These are phyloP conservation scores for Drosophila ficusphila DNA, from an alignment of 1,140 invertebrate genomes.

Conservation along the genomic window DNA sequence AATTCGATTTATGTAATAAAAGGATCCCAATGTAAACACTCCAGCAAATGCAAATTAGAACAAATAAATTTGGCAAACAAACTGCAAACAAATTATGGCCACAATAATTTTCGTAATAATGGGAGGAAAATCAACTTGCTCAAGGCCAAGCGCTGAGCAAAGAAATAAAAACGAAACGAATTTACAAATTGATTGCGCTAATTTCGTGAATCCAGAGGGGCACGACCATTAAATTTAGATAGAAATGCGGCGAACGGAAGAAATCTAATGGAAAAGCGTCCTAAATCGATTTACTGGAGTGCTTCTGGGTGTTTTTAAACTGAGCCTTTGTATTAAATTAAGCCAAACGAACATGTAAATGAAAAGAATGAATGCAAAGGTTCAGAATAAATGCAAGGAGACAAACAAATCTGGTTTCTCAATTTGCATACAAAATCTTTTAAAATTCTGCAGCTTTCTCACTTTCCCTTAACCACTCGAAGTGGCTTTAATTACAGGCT, in stretches of 20 bases:
- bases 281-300: conserved; percentile 5
- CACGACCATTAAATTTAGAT: conserved; percentile 10
- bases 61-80: conserved; percentile 49
- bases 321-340: no score
- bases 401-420: neutral
- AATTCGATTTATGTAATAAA: conserved; percentile 44
- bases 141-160: conserved; percentile 7
- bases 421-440: neutral
- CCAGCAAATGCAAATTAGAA: conserved; percentile 45
- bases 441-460: neutral
- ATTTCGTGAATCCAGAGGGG: conserved; percentile 18
- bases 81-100: conserved; percentile 46
- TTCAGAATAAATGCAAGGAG: no score
- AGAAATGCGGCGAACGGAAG: conserved; percentile 14
- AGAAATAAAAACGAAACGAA: conserved; percentile 30
- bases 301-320: neutral
- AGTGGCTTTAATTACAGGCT: conserved; percentile 26
- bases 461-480: neutral
- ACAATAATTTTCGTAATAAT: conserved; percentile 49
- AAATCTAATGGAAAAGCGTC: neutral
- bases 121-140: conserved; percentile 40
- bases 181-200: conserved; percentile 53
- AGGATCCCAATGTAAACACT: conserved; percentile 19
- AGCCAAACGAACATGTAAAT: no score
- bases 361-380: no score